phyloP scores from a whole-genome alignment of 2,888 invertebrate species.

The Drosophila niveifrons region DNA sequence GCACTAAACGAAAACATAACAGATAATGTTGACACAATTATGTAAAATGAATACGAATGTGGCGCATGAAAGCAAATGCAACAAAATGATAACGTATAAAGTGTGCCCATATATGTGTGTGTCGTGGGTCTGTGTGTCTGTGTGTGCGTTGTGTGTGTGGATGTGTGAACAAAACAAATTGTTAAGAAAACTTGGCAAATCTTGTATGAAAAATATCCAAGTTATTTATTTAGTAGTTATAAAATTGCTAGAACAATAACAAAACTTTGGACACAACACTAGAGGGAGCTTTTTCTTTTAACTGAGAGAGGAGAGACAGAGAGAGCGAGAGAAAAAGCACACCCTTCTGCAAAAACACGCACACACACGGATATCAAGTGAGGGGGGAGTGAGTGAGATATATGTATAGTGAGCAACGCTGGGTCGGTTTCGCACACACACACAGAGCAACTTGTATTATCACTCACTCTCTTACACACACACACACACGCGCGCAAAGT shows the following conservation, averaged over 20 bases:
- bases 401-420: conserved; percentile 26
- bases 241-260: conserved; percentile 50
- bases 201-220: conserved; percentile 26
- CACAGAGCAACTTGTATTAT: conserved; percentile 22
- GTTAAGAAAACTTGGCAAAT: conserved; percentile 33
- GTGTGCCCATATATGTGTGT: conserved; percentile 35
- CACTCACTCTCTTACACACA: conserved; percentile 13
- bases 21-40: conserved; percentile 49
- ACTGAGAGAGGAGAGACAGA: conserved; percentile 5
- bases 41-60: conserved; percentile 39
- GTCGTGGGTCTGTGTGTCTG: conserved; percentile 8
- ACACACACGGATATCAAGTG: conserved; percentile 33
- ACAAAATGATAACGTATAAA: conserved; percentile 49
- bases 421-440: conserved; percentile 13
- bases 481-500: conserved; percentile 22
- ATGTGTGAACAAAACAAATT: conserved; percentile 39
- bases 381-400: conserved; percentile 12
- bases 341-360: conserved; percentile 52
- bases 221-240: conserved; percentile 35
- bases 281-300: conserved; percentile 48
- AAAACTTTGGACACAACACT: conserved; percentile 59
- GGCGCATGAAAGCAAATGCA: conserved; percentile 43
- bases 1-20: conserved; percentile 56
- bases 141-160: conserved; percentile 13
- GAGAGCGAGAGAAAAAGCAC: conserved; percentile 28